Percentiles rank a stretch among this genome's conserved stretches.
phyloP scores from a whole-genome alignment of 2,113 vertebrate genomes.

The Thinocorus orbignyianus region DNA sequence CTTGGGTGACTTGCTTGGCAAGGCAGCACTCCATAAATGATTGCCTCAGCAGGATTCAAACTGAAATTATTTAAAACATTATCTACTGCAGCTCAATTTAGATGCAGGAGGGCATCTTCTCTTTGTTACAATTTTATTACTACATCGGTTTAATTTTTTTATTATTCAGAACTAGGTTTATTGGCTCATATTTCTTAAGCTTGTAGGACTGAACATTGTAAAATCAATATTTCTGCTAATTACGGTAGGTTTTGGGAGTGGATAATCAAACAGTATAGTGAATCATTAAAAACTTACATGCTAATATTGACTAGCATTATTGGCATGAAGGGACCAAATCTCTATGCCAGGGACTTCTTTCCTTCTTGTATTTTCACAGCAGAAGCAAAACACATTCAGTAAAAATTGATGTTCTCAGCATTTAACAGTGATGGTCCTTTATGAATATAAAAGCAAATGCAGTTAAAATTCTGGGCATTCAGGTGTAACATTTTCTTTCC shows the following conservation, averaged over 20 bases:
- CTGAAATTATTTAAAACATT: not conserved
- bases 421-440: constrained; percentile 12
- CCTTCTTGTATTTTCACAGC: constrained; percentile 12
- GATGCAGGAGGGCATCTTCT: not conserved
- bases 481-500: not conserved
- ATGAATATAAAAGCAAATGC: not conserved
- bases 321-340: constrained; percentile 44
- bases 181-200: constrained; percentile 58
- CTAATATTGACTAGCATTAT: constrained; percentile 66
- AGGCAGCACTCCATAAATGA: not conserved
- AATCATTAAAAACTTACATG: constrained; percentile 68
- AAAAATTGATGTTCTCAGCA: constrained; percentile 17
- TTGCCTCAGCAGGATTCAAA: constrained; percentile 3
- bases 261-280: constrained; percentile 28
- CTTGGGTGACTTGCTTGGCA: constrained; percentile 1
- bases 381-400: not conserved
- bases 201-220: constrained; percentile 29
- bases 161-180: constrained; percentile 47
- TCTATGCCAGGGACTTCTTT: not conserved
- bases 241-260: constrained; percentile 2
- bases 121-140: constrained; percentile 41
- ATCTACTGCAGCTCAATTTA: not conserved
- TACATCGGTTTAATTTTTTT: constrained; percentile 21
- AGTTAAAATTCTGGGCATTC: not conserved
- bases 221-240: constrained; percentile 73